Percentiles rank a stretch among this genome's conserved stretches.
phyloP scores from a whole-genome alignment of 2,797 vertebrate species.

The Heterohyrax brucei region DNA sequence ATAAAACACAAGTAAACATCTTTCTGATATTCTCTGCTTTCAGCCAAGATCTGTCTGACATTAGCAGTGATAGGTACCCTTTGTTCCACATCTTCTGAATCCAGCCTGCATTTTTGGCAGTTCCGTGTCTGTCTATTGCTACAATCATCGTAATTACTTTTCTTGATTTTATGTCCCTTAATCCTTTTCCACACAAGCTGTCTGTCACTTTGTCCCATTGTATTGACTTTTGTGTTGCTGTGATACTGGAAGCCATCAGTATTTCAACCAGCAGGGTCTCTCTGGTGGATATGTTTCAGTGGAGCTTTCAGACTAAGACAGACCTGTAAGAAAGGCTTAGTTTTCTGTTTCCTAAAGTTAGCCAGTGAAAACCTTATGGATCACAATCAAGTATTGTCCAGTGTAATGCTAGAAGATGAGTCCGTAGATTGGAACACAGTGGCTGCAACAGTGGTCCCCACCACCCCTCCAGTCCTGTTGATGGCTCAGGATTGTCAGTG shows the following conservation, averaged over 20 bases:
- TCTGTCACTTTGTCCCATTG: not conserved
- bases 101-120: no score
- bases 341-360: no score
- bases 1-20: no score
- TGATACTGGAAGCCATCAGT: not conserved
- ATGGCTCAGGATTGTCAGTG: not conserved
- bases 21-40: no score
- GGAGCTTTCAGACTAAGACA: not conserved
- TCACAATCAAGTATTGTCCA: not conserved
- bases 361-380: not conserved
- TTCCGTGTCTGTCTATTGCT: no score
- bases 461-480: not conserved
- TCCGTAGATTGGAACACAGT: not conserved
- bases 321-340: not conserved
- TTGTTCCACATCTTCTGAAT: no score
- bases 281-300: not conserved
- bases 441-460: not conserved
- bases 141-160: slow-evolving; percentile 31
- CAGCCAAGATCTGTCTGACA: no score
- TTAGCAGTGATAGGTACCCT: no score
- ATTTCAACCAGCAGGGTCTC: not conserved
- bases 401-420: not conserved
- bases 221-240: not conserved
- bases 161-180: slow-evolving; percentile 50
- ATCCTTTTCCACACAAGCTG: not conserved